These are phyloP conservation scores for Xenops minutus DNA, from an alignment of 2,797 vertebrate species.

Conservation along the genomic window DNA sequence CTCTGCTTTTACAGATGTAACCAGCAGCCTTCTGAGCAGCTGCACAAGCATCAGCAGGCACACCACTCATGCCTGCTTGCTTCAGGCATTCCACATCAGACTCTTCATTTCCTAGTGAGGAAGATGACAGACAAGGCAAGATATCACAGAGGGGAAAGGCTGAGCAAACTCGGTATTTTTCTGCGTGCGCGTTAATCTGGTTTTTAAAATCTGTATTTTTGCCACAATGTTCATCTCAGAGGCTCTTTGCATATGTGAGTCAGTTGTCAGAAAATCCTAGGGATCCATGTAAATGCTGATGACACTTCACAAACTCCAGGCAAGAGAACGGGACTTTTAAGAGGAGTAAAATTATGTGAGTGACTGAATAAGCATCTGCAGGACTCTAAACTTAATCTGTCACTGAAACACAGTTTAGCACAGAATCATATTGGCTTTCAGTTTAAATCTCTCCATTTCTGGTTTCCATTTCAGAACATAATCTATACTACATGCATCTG, in stretches of 20 bases:
- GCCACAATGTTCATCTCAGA: background rate
- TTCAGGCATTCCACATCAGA: constrained; percentile 84
- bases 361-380: background rate
- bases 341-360: background rate
- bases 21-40: constrained; percentile 79
- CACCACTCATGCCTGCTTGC: constrained; percentile 82
- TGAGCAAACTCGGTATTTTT: background rate
- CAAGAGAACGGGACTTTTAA: background rate
- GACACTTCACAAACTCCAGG: background rate
- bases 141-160: background rate
- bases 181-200: accelerated
- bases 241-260: background rate
- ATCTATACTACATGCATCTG: background rate
- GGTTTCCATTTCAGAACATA: background rate
- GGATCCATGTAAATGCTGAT: background rate
- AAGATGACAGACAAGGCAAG: background rate
- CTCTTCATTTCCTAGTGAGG: constrained; percentile 79
- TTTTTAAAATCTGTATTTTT: background rate
- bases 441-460: background rate
- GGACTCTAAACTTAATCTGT: background rate
- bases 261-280: background rate
- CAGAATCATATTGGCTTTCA: background rate
- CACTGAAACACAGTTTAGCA: background rate
- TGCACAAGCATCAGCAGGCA: constrained; percentile 78
- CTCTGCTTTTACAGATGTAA: constrained; percentile 79